Base-by-base conservation (phyloP, 2,888 invertebrate genomes). In the Leucophenga montana region DNA sequence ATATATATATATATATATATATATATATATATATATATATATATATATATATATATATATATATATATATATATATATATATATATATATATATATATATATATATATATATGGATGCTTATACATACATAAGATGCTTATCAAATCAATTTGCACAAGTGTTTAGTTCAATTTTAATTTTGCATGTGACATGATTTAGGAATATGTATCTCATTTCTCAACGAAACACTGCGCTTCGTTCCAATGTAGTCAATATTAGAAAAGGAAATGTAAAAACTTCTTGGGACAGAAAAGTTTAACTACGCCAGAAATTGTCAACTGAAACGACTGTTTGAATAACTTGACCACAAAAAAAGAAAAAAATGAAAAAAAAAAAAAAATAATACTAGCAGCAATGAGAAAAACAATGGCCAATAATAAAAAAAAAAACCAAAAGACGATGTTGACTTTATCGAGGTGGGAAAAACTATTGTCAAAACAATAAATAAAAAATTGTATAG, bases 221-320 rank as follows among this genome's bases (percentile, higher is more conserved):
- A n/a, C n/a, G n/a, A n/a, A n/a, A n/a, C n/a, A n/a, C n/a, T n/a
- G n/a, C n/a, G n/a, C n/a, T n/a, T n/a, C n/a, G n/a, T n/a, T n/a
- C n/a, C n/a, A n/a, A n/a, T n/a, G n/a, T n/a, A n/a, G n/a, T 50
- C 50, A 16, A 61, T 61, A 61, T 44, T 44, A 16, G 27, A 18
- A 39, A 39, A 61, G 8, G 39, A 61, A 61, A 27, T 44, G 44
- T 44, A 44, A 39, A 61, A 18, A 61, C 44, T 61, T 61, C 20
- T 16, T 11, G 39, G 39, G 27, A 27, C 4, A 39, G 39, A 61
- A 61, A 61, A 61, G 61, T 61, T 61, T 61, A 44, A 16, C 18
- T n/a, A 61, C 61, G 13, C 44, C 44, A 61, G 44, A 61, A 33
- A 14, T 39, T 39, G 9, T 39, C 1, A 39, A 8, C 39, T 5